These are phyloP conservation scores for Hartigia nigra DNA, from an alignment of 2,888 invertebrate genomes.

Conservation along the genomic window DNA sequence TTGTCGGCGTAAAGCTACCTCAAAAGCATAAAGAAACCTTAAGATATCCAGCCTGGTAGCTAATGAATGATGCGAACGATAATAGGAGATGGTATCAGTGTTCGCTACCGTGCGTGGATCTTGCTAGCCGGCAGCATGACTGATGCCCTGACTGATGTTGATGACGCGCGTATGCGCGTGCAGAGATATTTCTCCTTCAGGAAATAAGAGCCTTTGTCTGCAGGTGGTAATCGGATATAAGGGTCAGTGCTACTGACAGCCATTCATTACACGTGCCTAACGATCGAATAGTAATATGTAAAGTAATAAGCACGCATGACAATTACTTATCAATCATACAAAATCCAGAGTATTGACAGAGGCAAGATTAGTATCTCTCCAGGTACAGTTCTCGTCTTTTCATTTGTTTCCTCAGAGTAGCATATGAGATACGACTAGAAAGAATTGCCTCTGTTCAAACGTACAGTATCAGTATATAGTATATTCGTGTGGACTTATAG, in stretches of 20 bases:
- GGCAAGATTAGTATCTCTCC: background rate
- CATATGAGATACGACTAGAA: background rate
- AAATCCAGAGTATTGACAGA: background rate
- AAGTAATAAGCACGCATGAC: background rate
- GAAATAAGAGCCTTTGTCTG: conserved; percentile 11
- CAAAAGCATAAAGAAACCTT: conserved; percentile 38
- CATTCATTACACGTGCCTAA: background rate
- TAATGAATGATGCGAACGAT: conserved; percentile 54
- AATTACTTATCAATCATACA: background rate
- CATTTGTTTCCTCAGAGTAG: background rate
- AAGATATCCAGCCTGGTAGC: conserved; percentile 39
- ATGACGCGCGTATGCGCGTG: conserved; percentile 21
- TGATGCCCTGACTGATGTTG: conserved; percentile 20
- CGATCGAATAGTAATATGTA: background rate
- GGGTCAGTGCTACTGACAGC: background rate
- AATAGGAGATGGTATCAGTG: conserved; percentile 49
- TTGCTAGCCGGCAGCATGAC: conserved; percentile 11
- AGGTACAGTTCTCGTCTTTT: background rate
- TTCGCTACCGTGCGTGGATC: conserved; percentile 21
- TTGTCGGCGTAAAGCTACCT: conserved; percentile 43
- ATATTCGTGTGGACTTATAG: background rate
- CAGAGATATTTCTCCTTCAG: conserved; percentile 11
- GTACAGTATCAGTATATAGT: background rate
- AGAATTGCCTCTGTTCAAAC: background rate
- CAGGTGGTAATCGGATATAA: conserved; percentile 7